Evolutionary conservation across 2,888 invertebrate species (phyloP).

Genomic region (Busseola fusca): DNA sequence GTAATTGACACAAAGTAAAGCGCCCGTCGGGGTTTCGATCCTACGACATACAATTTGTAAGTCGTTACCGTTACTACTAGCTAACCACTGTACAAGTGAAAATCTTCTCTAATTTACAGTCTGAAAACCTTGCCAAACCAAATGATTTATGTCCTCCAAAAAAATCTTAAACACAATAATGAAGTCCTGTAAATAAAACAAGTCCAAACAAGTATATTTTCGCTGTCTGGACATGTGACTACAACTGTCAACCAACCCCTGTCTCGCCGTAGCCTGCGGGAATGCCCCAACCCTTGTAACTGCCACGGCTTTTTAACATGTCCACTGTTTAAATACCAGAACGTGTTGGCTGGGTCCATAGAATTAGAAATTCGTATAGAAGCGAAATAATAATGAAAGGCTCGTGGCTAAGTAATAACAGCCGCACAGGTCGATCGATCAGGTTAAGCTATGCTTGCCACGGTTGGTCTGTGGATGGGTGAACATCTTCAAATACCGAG

Average conservation of each 20-base stretch:
- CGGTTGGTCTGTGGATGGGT: too few species aligned
- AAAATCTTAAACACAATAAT: slow-evolving; percentile 1
- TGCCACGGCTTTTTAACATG: slow-evolving; percentile 60
- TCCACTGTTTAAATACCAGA: slow-evolving; percentile 49
- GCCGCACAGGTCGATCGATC: too few species aligned
- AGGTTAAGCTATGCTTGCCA: too few species aligned
- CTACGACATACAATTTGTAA: too few species aligned
- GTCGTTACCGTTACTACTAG: too few species aligned
- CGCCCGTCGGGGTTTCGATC: too few species aligned
- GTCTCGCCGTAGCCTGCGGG: slow-evolving; percentile 47
- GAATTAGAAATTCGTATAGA: slow-evolving; percentile 11
- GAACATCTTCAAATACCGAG: too few species aligned
- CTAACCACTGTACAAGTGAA: too few species aligned
- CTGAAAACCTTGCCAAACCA: too few species aligned
- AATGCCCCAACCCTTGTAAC: slow-evolving; percentile 43
- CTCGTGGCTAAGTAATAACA: too few species aligned
- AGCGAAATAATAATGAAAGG: too few species aligned
- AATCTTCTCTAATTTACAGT: background rate
- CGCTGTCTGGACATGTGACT: slow-evolving; percentile 35
- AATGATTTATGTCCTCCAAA: background rate
- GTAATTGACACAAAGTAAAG: too few species aligned
- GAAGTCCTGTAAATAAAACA: slow-evolving; percentile 22
- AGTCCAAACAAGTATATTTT: slow-evolving; percentile 26
- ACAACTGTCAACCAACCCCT: slow-evolving; percentile 50
- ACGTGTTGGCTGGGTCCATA: slow-evolving; percentile 13